Base-by-base conservation (phyloP, 1,140 invertebrate genomes). In the Trinorchestia longiramus region DNA sequence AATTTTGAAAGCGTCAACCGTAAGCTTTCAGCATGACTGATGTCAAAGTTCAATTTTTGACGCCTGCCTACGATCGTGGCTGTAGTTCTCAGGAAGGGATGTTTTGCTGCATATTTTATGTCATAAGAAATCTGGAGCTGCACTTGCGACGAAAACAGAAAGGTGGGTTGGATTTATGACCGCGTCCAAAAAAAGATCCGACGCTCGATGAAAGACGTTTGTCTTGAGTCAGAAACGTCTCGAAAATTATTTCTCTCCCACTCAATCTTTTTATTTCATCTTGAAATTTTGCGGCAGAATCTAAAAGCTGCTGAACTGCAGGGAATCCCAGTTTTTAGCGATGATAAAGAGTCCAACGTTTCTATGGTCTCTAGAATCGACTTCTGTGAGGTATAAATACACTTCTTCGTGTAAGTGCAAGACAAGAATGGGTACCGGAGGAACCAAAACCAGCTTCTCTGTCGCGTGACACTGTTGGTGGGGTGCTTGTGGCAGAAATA, bases 151-250 rank as follows among this genome's bases (percentile, higher is more conserved):
- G 88, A 90, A 90, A 90, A 90, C 88, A 41, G 88, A 90, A 43
- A 90, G 88, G 88, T 90, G 41, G n/a, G 15, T 41, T 19, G 28
- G 88, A 90, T 90, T 90, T 90, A 90, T 90, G 88, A 90, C 36
- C 15, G 88, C n/a, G n/a, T 17, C 88, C n/a, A 15, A 90, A 90
- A 90, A 90, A 90, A 28, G 43, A 90, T 43, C 36, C 88, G 41
- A 42, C 88, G 88, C 43, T 41, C 88, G 88, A 90, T 90, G 88
- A 90, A 90, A 90, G 88, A 90, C 88, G 88, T 90, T 90, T 90
- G 88, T 90, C 88, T 90, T 90, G 28, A 41, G 88, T 42, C 88
- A 90, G 88, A 90, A 4, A 11, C n/a, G n/a, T 77, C 88, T 42
- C 6, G 8, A 43, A 41, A 90, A 90, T 42, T 90, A 42, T 90